Conservation (phyloP, 2,113 vertebrate species). For the Turnix velox region DNA sequence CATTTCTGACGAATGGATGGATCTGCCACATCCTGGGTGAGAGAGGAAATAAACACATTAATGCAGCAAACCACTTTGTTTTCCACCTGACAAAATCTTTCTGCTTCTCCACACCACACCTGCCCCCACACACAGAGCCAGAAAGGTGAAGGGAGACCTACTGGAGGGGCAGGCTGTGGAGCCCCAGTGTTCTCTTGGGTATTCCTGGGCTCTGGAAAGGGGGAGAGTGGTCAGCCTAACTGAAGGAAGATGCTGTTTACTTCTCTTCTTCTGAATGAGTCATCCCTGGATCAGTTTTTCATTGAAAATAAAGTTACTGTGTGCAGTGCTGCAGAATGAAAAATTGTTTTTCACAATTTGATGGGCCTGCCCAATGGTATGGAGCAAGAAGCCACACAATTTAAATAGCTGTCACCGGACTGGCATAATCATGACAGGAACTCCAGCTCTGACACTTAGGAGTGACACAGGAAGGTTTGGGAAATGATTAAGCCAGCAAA, state of each 20-base stretch:
- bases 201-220: background rate
- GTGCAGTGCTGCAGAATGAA: background rate
- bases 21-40: background rate
- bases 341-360: background rate
- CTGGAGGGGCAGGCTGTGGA: background rate
- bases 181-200: accelerated
- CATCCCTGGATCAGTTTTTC: background rate
- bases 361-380: background rate
- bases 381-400: background rate
- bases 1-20: background rate
- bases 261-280: background rate
- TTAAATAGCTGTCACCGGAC: background rate
- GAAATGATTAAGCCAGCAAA: background rate
- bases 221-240: background rate
- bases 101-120: accelerated
- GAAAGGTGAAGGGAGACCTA: background rate
- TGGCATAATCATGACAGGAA: background rate
- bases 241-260: background rate
- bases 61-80: background rate
- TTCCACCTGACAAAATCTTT: background rate
- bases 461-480: background rate
- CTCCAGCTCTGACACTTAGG: background rate
- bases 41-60: background rate
- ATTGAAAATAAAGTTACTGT: background rate
- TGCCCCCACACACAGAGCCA: accelerated